Evolutionary conservation across 2,797 vertebrate genomes (phyloP).

Genomic region (Pteronotus mesoamericanus): DNA sequence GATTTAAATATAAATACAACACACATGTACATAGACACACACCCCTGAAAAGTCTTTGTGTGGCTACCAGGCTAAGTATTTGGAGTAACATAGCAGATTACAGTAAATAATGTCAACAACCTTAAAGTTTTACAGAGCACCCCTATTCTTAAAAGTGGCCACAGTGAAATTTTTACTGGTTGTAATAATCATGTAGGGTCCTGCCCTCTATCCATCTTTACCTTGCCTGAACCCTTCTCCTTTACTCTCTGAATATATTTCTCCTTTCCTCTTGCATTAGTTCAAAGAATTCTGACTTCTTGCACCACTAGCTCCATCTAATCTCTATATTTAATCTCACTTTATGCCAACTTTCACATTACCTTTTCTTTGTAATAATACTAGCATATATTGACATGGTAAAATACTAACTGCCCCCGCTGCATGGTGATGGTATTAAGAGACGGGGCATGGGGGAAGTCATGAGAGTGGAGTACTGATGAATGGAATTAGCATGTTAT

Average conservation of each 20-base stretch:
- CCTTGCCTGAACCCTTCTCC: not conserved
- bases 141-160: not conserved
- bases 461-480: not conserved
- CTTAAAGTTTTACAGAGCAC: not conserved
- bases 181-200: fast-evolving
- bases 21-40: not conserved
- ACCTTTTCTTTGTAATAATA: not conserved
- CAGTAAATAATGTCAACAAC: not conserved
- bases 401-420: not conserved
- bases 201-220: not conserved
- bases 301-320: not conserved
- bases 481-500: not conserved
- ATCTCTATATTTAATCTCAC: not conserved
- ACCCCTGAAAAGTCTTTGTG: not conserved
- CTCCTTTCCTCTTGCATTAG: not conserved
- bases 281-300: not conserved
- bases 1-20: not conserved
- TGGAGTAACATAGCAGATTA: not conserved
- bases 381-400: not conserved
- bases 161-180: not conserved
- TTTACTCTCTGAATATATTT: not conserved
- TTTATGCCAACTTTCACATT: not conserved
- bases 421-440: not conserved
- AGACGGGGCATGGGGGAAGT: not conserved
- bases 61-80: not conserved